Conservation (phyloP, 2,113 vertebrate genomes). For the Nothobranchius furzeri region DNA sequence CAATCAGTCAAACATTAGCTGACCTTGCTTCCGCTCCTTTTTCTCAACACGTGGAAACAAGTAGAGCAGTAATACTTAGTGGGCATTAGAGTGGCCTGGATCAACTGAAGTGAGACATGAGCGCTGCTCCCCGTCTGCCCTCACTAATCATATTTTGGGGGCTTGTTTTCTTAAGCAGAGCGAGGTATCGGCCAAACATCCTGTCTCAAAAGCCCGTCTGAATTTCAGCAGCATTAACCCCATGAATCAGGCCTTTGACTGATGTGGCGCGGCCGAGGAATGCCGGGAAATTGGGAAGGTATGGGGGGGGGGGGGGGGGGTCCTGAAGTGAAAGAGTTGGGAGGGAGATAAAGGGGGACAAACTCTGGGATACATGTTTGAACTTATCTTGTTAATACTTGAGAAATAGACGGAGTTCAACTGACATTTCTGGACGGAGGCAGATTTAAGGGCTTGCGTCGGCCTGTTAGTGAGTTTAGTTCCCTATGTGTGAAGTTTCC, state of each 20-base stretch:
- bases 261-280: conserved; percentile 75
- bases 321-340: conserved; percentile 53
- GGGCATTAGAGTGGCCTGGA: conserved; percentile 54
- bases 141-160: conserved; percentile 80
- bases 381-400: conserved; percentile 71
- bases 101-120: conserved; percentile 56
- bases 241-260: conserved; percentile 80
- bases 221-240: conserved; percentile 72
- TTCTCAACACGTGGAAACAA: conserved; percentile 55
- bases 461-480: conserved; percentile 26
- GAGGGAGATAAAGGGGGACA: conserved; percentile 42
- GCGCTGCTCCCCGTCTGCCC: conserved; percentile 69
- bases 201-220: conserved; percentile 81
- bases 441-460: conserved; percentile 32
- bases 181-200: conserved; percentile 85
- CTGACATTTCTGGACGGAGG: conserved; percentile 53
- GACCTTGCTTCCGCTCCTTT: conserved; percentile 25
- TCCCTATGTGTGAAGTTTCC: conserved; percentile 28
- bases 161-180: conserved; percentile 87
- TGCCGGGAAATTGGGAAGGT: conserved; percentile 75
- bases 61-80: conserved; percentile 53
- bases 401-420: conserved; percentile 48
- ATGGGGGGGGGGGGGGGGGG: conserved; percentile 23
- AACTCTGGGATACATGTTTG: conserved; percentile 70
- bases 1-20: conserved; percentile 15